Evolutionary conservation across 2,113 vertebrate genomes (phyloP).

Genomic region (Hemicordylus capensis): DNA sequence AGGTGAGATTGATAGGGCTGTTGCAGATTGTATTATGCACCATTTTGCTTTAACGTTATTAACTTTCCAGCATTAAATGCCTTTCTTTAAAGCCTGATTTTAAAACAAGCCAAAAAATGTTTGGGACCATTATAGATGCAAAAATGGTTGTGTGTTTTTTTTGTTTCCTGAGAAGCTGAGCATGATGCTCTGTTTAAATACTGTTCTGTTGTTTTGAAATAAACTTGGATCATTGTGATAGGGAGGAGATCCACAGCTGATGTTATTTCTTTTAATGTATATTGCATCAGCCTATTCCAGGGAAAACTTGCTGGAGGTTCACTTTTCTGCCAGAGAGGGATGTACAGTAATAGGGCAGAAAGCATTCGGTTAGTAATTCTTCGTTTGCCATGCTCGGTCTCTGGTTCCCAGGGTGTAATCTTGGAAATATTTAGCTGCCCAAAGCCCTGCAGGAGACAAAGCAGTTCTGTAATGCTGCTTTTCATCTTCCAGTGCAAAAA

Average conservation of each 20-base stretch:
- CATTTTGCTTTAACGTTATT: background rate
- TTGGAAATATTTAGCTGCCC: background rate
- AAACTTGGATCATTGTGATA: background rate
- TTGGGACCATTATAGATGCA: background rate
- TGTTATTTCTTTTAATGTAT: background rate
- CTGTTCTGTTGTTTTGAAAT: background rate
- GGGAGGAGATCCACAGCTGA: constrained; percentile 9
- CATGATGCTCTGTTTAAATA: background rate
- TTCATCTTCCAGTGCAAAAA: background rate
- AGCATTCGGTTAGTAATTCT: background rate
- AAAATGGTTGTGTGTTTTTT: constrained; percentile 8
- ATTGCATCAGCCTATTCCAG: background rate
- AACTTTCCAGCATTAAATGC: constrained; percentile 15
- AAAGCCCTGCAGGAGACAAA: background rate
- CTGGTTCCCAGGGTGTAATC: constrained; percentile 3
- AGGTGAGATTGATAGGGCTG: constrained; percentile 13
- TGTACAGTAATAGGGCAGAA: background rate
- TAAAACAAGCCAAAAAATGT: background rate
- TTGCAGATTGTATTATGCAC: constrained; percentile 6
- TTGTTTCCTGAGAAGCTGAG: background rate
- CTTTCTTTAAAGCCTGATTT: constrained; percentile 23
- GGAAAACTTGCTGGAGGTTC: background rate
- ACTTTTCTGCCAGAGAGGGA: background rate
- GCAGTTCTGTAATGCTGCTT: background rate
- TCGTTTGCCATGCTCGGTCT: background rate